phyloP scores from a whole-genome alignment of 64 coral and sea anemone species.

The Stichodactyla mertensii region DNA sequence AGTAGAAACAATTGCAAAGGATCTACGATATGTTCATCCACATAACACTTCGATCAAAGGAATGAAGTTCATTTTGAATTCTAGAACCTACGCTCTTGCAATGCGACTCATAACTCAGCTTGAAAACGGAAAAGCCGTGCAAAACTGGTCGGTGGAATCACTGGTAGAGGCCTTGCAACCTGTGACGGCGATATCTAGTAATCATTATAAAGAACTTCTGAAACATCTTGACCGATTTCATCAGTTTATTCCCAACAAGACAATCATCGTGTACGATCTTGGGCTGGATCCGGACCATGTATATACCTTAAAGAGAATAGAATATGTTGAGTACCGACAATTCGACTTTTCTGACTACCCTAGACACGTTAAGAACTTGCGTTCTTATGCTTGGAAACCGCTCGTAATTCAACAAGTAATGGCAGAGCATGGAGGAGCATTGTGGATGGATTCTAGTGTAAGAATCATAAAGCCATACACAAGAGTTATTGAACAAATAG shows the following conservation, averaged over 20 bases:
- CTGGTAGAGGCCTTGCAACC: neutral
- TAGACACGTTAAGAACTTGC: conserved; percentile 26
- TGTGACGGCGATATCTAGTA: conserved; percentile 43
- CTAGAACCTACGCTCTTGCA: conserved; percentile 6
- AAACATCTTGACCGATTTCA: conserved; percentile 8
- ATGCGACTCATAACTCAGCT: neutral
- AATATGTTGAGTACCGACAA: conserved; percentile 41
- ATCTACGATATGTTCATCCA: conserved; percentile 20
- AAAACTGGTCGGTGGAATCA: conserved; percentile 22
- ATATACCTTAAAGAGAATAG: neutral
- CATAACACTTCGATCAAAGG: conserved; percentile 20
- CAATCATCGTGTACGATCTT: conserved; percentile 42
- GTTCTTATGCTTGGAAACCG: conserved; percentile 54
- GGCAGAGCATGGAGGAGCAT: conserved; percentile 36
- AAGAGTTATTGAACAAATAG: conserved; percentile 28
- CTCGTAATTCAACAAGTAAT: conserved; percentile 40
- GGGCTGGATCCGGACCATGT: conserved; percentile 15
- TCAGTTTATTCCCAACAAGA: conserved; percentile 12
- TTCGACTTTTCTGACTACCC: conserved; percentile 53
- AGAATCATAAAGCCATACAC: neutral
- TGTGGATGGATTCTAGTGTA: conserved; percentile 46
- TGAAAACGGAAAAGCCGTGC: neutral
- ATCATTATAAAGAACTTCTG: conserved; percentile 46
- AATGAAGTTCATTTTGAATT: conserved; percentile 4
- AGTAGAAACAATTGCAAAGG: no score